Percentiles rank a stretch among this genome's conserved stretches.
phyloP scores from a whole-genome alignment of 2,113 vertebrate species.

The Mormyrus lacerda region DNA sequence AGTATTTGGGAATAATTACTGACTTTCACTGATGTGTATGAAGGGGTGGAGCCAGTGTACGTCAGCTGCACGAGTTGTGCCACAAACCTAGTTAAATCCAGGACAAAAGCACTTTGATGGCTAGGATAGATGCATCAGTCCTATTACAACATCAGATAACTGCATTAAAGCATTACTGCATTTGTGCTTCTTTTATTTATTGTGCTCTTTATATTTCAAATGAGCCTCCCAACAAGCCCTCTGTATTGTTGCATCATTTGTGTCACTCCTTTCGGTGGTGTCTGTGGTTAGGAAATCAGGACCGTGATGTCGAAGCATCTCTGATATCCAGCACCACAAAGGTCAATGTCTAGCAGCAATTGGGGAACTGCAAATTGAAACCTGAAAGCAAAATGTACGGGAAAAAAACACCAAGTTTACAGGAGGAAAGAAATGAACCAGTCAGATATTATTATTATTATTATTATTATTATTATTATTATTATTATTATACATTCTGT shows the following conservation, averaged over 20 bases:
- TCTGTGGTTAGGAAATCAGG: neutral
- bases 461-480: too few species aligned
- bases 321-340: conserved; percentile 9
- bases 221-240: neutral
- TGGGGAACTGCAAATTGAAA: conserved; percentile 25
- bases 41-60: neutral
- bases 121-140: neutral
- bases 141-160: neutral
- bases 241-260: neutral
- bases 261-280: too few species aligned
- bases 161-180: neutral
- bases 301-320: neutral
- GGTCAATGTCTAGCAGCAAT: conserved; percentile 7
- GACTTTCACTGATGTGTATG: neutral
- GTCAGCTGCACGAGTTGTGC: neutral
- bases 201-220: neutral
- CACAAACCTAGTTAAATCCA: neutral
- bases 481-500: too few species aligned
- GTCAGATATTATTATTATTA: conserved; percentile 41
- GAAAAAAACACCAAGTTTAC: neutral
- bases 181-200: neutral
- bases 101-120: neutral
- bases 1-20: neutral
- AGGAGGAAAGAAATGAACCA: neutral
- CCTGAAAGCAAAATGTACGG: neutral